phyloP scores from a whole-genome alignment of 2,888 invertebrate genomes.

The Cataglyphis livida region DNA sequence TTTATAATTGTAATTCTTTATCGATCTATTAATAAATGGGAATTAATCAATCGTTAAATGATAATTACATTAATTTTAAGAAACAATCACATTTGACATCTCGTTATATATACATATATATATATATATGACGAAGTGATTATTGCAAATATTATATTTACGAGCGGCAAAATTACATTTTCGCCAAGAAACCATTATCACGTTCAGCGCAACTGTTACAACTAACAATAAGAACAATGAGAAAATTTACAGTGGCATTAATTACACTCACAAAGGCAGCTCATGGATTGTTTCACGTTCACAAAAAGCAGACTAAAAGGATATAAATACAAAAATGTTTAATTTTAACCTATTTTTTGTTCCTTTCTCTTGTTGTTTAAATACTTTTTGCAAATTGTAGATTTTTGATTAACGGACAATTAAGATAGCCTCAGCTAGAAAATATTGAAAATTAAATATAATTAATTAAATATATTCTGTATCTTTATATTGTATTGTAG shows the following conservation, averaged over 20 bases:
- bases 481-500: background rate
- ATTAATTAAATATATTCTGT: background rate
- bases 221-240: constrained; percentile 47
- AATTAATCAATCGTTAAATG: too few species aligned
- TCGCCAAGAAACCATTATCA: constrained; percentile 51
- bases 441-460: background rate
- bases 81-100: too few species aligned
- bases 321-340: constrained; percentile 24
- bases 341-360: background rate
- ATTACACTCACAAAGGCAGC: constrained; percentile 20
- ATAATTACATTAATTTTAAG: too few species aligned
- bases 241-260: constrained; percentile 49
- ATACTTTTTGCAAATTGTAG: background rate
- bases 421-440: background rate
- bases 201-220: constrained; percentile 30
- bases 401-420: background rate
- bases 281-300: background rate
- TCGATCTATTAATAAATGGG: too few species aligned
- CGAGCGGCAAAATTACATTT: constrained; percentile 18
- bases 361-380: background rate
- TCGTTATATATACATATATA: too few species aligned
- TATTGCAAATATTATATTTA: constrained; percentile 61
- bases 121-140: constrained; percentile 26
- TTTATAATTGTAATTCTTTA: too few species aligned
- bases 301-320: background rate